Evolutionary conservation across 2,888 invertebrate species (phyloP), one percentile per base, ranked within the genome.

Genomic region (Amorpha juglandis): DNA sequence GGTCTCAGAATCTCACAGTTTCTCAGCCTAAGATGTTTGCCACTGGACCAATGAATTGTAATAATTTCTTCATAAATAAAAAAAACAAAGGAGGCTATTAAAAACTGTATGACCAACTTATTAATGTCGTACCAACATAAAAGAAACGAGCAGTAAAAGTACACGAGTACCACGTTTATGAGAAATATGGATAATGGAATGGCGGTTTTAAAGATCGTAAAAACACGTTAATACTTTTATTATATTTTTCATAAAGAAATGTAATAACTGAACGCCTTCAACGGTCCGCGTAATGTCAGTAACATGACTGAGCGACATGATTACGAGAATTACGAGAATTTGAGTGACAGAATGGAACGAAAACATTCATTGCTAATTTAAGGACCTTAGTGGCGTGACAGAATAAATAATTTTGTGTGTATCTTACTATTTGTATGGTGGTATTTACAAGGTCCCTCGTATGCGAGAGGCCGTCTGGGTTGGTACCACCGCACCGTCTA

Each of bases 181-280:
- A 42, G 19, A 3, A 42, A 12, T 21, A 19, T 12, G n/a, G n/a
- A n/a, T n/a, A n/a, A n/a, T n/a, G n/a, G n/a, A n/a, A n/a, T n/a
- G 12, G 11, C 19, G 6, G 16, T 58, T 58, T 50, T 58, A 58
- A 58, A 42, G 38, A 19, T 11, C 55, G 38, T 58, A 58, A 58
- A 14, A 58, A 42, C 16, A 19, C 58, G 19, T n/a, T 35, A n/a
- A n/a, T n/a, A 33, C 11, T 12, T 42, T 16, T 6, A 42, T 14
- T 42, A 12, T 19, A 12, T 42, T 58, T 58, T 58, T 58, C 58
- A 42, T 58, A 12, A 58, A 16, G 48, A 51, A 55, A 55, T 42
- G 58, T 58, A 19, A 58, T 58, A 58, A 55, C 16, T 38, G n/a
- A 16, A 42, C 19, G 38, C 12, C 42, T n/a, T 42, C 1, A 42